Evolutionary conservation across 2,113 vertebrate species (phyloP), one percentile per base, ranked within the genome.

Genomic region (Gasterosteus nipponicus): DNA sequence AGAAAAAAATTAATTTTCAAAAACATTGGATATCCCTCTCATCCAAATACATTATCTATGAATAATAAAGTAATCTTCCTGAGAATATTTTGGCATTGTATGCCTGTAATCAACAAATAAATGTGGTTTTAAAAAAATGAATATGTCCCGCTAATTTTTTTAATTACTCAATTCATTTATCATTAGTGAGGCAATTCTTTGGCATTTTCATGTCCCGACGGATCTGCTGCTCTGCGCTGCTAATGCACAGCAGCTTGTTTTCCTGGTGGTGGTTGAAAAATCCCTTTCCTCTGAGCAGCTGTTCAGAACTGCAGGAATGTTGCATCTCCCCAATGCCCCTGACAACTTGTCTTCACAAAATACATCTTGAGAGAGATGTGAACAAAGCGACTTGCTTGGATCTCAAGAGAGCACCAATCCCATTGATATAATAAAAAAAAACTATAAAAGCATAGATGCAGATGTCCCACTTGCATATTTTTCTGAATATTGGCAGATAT

Each of bases 261-360:
- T 72, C 76, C 56, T 77, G 76, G 26, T 84, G 79, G 70, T 73
- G 64, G 77, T 82, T 83, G 69, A 80, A 78, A 80, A 78, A 69
- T 83, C 70, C 73, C 69, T 53, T 46, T 77, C 73, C 67, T 80
- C 81, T 51, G 63, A 85, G 75, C 84, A 84, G 83, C 78, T 88
- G 82, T 66, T 83, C 75, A 64, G 69, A 77, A 39, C 78, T 73
- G 80, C 77, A 58, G 73, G 75, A 75, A 75, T 77, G 75, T 44
- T 69, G 56, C 6, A 66, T 65, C 69, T 87, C 80, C 69, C 80
- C 65, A 81, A 82, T 39, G 68, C 81, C 73, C 79, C 61, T 54
- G 78, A 86, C 74, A 75, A 73, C 80, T 82, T 73, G 82, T 86
- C 71, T 83, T 77, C 66, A 79, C 54, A 81, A 81, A 86, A 77